phyloP scores from a whole-genome alignment of 1,140 invertebrate species.

The Leucophenga varia region DNA sequence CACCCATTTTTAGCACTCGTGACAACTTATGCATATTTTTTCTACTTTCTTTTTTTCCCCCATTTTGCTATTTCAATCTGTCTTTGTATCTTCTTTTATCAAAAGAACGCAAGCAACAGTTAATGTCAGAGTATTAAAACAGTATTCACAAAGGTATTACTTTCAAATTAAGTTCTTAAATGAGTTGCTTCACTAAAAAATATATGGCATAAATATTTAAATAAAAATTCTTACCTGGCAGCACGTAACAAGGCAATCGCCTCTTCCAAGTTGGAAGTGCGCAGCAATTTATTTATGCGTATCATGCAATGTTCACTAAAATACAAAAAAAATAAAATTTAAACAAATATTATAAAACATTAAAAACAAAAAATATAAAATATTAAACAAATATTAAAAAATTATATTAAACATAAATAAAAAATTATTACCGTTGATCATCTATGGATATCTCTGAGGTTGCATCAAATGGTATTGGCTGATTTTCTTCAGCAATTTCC shows the following conservation, averaged over 20 bases:
- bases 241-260: conserved; percentile 81
- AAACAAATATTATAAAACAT: conserved; percentile 6
- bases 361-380: conserved; percentile 4
- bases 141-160: conserved; percentile 33
- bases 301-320: conserved; percentile 82
- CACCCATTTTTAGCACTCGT: too few species aligned
- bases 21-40: too few species aligned
- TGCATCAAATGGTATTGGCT: conserved; percentile 81
- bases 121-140: conserved; percentile 52
- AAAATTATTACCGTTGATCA: conserved; percentile 76
- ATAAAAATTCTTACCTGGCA: conserved; percentile 67
- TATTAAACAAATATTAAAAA: conserved; percentile 4
- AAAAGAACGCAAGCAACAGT: conserved; percentile 20
- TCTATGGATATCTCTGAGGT: conserved; percentile 79
- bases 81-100: conserved; percentile 29
- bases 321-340: conserved; percentile 36
- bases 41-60: too few species aligned
- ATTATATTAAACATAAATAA: neutral
- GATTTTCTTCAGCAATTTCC: conserved; percentile 61
- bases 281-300: conserved; percentile 77
- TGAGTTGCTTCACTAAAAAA: neutral
- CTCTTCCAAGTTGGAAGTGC: conserved; percentile 68
- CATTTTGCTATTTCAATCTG: too few species aligned
- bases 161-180: conserved; percentile 12
- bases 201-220: conserved; percentile 9